Percentiles rank a stretch among this genome's conserved stretches.
Conservation (phyloP, 1,140 invertebrate species). For the Drosophila dunni region DNA sequence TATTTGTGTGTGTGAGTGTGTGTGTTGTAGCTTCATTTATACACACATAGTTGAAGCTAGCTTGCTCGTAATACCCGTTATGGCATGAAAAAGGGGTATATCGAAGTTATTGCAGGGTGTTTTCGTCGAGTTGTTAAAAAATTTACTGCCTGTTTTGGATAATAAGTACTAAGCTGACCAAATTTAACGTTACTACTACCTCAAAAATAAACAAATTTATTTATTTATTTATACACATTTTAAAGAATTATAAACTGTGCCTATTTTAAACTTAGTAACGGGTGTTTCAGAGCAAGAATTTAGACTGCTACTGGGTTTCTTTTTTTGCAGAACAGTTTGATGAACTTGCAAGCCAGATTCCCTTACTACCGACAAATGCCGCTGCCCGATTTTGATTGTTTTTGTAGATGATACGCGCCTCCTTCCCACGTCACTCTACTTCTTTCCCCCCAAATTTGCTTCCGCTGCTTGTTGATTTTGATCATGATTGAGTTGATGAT, state of each 20-base stretch:
- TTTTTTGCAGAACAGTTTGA: constrained; percentile 61
- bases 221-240: no score
- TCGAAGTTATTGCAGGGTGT: no score
- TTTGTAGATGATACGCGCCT: constrained; percentile 59
- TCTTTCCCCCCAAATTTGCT: background rate
- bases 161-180: no score
- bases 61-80: background rate
- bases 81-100: no score
- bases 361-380: constrained; percentile 49
- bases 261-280: no score
- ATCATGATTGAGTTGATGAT: constrained; percentile 22
- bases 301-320: constrained; percentile 17
- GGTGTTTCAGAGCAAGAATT: no score
- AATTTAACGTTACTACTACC: no score
- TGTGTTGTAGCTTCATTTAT: constrained; percentile 29
- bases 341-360: constrained; percentile 62
- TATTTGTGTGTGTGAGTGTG: constrained; percentile 23
- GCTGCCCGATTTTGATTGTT: constrained; percentile 73
- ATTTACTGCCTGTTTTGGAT: no score
- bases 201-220: no score
- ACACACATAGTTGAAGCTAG: constrained; percentile 36
- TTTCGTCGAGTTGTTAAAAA: no score
- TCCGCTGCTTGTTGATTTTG: constrained; percentile 59
- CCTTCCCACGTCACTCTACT: background rate
- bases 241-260: no score